Percentiles rank a stretch among this genome's conserved stretches.
Evolutionary conservation across 2,797 vertebrate genomes (phyloP).

Genomic region (Kryptopterus vitreolus): DNA sequence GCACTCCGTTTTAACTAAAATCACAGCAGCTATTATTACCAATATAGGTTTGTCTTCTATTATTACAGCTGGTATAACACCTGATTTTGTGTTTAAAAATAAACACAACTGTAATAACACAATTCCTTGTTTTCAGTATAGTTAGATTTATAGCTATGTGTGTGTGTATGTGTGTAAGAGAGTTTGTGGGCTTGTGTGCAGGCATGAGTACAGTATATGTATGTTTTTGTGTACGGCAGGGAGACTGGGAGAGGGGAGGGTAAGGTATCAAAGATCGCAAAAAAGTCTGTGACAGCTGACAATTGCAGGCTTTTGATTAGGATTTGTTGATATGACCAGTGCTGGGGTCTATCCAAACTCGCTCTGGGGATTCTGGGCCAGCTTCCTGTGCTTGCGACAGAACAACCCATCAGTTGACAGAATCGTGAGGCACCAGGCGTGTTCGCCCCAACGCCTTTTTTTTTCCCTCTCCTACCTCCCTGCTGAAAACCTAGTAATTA

Average conservation of each 20-base stretch:
- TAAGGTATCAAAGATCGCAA: conserved; percentile 74
- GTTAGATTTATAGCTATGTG: conserved; percentile 18
- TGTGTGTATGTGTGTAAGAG: not conserved
- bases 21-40: conserved; percentile 6
- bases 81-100: conserved; percentile 14
- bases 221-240: conserved; percentile 38
- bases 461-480: conserved; percentile 60
- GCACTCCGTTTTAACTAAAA: conserved; percentile 8
- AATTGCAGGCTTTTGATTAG: conserved; percentile 82
- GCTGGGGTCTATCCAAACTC: conserved; percentile 74
- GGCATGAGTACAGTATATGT: conserved; percentile 29
- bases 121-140: not conserved
- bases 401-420: conserved; percentile 72
- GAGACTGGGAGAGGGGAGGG: conserved; percentile 62
- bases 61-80: not conserved
- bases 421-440: conserved; percentile 65
- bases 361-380: conserved; percentile 77
- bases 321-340: conserved; percentile 80
- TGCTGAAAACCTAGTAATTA: conserved; percentile 77
- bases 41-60: conserved; percentile 1
- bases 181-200: conserved; percentile 1
- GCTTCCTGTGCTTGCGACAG: conserved; percentile 69
- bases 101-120: not conserved
- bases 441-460: conserved; percentile 63
- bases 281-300: conserved; percentile 82